A percentile compares a stretch with the other conserved stretches of the same genome.
Conservation (phyloP, 2,113 vertebrate genomes). For the Phrynosoma platyrhinos region DNA sequence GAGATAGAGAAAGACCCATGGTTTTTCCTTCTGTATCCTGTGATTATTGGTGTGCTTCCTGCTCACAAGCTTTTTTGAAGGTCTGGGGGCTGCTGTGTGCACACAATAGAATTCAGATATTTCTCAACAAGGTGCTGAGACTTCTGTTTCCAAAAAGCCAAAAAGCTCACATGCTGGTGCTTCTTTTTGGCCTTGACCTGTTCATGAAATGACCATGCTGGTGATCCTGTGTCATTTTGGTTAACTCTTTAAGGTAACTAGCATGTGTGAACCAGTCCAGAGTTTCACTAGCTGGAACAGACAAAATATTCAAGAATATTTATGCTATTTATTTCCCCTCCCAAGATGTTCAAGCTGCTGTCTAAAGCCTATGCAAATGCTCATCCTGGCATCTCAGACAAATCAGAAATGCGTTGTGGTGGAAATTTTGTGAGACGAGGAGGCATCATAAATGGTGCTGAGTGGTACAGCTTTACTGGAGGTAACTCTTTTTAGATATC, state of each 20-base stretch:
- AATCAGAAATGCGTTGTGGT: conserved; percentile 89
- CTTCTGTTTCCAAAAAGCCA: too few species aligned
- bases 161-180: too few species aligned
- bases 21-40: too few species aligned
- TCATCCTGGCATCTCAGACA: conserved; percentile 90
- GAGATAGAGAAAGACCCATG: too few species aligned
- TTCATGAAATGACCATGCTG: neutral
- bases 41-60: neutral
- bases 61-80: neutral
- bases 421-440: conserved; percentile 86
- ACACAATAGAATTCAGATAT: neutral
- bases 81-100: neutral
- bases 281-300: neutral
- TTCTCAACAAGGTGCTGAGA: too few species aligned
- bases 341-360: conserved; percentile 89
- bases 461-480: conserved; percentile 98
- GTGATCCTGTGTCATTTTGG: neutral
- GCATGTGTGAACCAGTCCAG: neutral
- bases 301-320: too few species aligned
- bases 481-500: conserved; percentile 76
- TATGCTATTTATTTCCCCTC: neutral
- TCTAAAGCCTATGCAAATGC: conserved; percentile 89
- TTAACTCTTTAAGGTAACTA: neutral
- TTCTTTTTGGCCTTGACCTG: too few species aligned
- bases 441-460: conserved; percentile 94